Conservation (phyloP, 2,888 invertebrate species). For the Alsophila aescularia region DNA sequence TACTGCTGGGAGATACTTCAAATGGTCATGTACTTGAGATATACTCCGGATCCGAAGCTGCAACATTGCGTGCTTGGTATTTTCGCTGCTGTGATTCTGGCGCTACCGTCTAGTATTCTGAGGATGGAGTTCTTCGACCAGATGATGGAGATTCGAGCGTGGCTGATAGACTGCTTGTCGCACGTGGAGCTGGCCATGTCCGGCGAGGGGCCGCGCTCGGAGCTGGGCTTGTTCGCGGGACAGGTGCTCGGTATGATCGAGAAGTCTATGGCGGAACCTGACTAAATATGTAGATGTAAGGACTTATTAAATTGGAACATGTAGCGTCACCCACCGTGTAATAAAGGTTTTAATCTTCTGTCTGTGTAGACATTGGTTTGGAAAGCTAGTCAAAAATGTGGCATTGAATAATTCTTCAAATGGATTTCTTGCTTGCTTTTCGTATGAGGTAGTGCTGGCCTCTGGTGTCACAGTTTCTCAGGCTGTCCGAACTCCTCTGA, state of each 20-base stretch:
- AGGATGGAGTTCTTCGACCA: slow-evolving; percentile 85
- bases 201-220: slow-evolving; percentile 85
- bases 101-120: slow-evolving; percentile 84
- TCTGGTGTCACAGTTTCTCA: too few species aligned
- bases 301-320: slow-evolving; percentile 10
- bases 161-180: slow-evolving; percentile 86
- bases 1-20: slow-evolving; percentile 89
- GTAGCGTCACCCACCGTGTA: slow-evolving; percentile 31
- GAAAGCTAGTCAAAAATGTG: neutral
- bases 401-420: too few species aligned
- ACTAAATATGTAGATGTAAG: slow-evolving; percentile 27
- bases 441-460: too few species aligned
- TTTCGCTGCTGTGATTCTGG: slow-evolving; percentile 86
- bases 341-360: slow-evolving; percentile 35
- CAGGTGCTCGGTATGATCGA: slow-evolving; percentile 85
- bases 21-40: slow-evolving; percentile 87
- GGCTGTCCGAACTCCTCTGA: too few species aligned
- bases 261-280: slow-evolving; percentile 55
- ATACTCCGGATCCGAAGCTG: slow-evolving; percentile 87
- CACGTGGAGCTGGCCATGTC: slow-evolving; percentile 77
- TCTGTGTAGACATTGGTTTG: slow-evolving; percentile 15
- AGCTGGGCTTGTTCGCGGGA: slow-evolving; percentile 86
- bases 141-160: slow-evolving; percentile 86
- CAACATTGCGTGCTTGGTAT: slow-evolving; percentile 87
- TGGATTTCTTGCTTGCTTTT: too few species aligned